Evolutionary conservation across 2,113 vertebrate species (phyloP), one percentile per base, ranked within the genome.

Genomic region (Delphinus delphis): DNA sequence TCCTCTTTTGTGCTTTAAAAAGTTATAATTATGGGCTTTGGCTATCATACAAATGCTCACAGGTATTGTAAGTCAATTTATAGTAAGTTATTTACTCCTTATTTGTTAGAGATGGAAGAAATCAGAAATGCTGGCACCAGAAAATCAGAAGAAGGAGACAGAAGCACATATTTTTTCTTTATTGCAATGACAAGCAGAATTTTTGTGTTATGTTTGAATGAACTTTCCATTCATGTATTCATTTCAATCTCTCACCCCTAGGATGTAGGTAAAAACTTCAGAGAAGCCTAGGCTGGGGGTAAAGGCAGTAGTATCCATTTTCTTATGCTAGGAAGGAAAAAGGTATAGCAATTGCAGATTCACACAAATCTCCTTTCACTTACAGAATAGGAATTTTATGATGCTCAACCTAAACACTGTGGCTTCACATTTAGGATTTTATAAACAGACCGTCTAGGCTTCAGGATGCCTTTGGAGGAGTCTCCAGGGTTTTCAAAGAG

Each of bases 1-100:
- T 97, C 80, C 25, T 92, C 82, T 90, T 92, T 80, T 92, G 60
- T 92, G 63, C 62, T 92, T 74, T 80, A 47, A 86, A 93, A 95
- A 90, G 50, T 88, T 50, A 86, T 3, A 95, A 70, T 36, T 87
- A 63, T 47, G 33, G 47, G 33, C 55, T 97, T 94, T 77, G 88
- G 47, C 47, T 82, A 44, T 41, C 9, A 25, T 9, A 80, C 36
- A 86, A 94, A 50, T 80, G 63, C 18, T 88, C 77, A 68, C 17
- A 70, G 14, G 60, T 53, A 92, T 36, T 86, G 12, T 17, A 88
- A 62, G 33, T 92, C 73, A 88, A 84, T 88, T 77, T 79, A 62
- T 41, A 88, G 67, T 58, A 79, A 79, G 55, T 47, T 68, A 81
- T 33, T 71, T 90, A 50, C 80, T 90, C 63, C 70, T 95, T 84